phyloP scores from a whole-genome alignment of 2,888 invertebrate genomes.

The Meteorus colon region DNA sequence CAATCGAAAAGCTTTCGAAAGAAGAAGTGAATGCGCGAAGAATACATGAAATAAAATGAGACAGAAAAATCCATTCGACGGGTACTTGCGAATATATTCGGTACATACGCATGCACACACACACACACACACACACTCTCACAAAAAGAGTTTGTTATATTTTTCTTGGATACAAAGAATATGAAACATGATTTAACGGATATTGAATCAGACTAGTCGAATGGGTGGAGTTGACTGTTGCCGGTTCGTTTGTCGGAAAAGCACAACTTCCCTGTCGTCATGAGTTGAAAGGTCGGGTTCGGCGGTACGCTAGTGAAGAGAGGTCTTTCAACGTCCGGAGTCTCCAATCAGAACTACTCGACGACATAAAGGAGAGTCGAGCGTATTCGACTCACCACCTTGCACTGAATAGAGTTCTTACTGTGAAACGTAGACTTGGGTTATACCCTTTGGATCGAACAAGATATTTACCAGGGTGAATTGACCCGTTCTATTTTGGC shows the following conservation, averaged over 20 bases:
- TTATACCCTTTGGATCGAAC: conserved; percentile 44
- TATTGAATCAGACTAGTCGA: conserved; percentile 8
- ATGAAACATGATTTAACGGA: conserved; percentile 16
- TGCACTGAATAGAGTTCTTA: conserved; percentile 45
- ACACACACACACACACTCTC: not conserved
- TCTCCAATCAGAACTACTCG: conserved; percentile 41
- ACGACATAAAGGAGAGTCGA: conserved; percentile 26
- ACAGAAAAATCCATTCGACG: not conserved
- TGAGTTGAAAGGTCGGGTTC: conserved; percentile 15
- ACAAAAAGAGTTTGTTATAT: not conserved
- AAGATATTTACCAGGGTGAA: conserved; percentile 58
- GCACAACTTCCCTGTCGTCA: not conserved
- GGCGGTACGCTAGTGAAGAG: not conserved
- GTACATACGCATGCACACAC: not conserved
- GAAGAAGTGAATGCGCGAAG: not conserved
- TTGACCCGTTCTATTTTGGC: conserved; percentile 55
- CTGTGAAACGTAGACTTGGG: not conserved
- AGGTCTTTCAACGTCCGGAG: conserved; percentile 28
- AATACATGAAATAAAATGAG: not conserved
- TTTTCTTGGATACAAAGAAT: conserved; percentile 11
- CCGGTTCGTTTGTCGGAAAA: conserved; percentile 15
- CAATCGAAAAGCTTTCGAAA: not conserved
- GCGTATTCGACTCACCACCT: conserved; percentile 27
- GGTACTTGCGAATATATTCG: not conserved
- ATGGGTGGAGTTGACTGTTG: not conserved